Evolutionary conservation across 2,113 vertebrate species (phyloP).

Genomic region (Prionailurus bengalensis): DNA sequence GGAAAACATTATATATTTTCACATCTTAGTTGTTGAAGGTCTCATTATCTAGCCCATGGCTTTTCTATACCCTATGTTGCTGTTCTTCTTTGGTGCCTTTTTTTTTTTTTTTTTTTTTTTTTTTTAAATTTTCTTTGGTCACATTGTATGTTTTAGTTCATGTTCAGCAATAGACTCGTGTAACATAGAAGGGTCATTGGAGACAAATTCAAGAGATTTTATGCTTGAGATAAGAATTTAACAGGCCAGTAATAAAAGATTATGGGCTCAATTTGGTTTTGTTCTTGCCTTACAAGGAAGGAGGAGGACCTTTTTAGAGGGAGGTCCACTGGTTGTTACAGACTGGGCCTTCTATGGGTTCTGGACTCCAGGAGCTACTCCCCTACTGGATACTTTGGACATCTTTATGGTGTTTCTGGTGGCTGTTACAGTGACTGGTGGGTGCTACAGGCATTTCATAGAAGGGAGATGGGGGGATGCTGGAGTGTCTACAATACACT

Average conservation of each 20-base stretch:
- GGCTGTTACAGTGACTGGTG: not conserved
- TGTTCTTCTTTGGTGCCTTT: not conserved
- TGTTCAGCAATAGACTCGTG: not conserved
- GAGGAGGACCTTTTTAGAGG: not conserved
- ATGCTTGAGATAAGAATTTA: conserved; percentile 23
- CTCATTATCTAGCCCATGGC: not conserved
- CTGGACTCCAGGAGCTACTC: not conserved
- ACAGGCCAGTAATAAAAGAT: not conserved
- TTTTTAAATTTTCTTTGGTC: not conserved
- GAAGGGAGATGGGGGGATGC: not conserved
- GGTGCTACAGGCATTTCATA: not conserved
- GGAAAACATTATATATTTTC: not conserved
- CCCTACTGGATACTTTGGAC: not conserved
- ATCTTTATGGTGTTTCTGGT: not conserved
- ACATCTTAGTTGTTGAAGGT: not conserved
- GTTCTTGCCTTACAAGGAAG: not conserved
- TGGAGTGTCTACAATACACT: not conserved
- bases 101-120: not conserved
- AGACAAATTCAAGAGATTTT: conserved; percentile 43
- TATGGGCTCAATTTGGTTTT: not conserved
- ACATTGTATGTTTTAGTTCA: conserved; percentile 20
- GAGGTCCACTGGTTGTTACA: not conserved
- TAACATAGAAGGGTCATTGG: conserved; percentile 13
- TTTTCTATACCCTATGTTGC: not conserved
- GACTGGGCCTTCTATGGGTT: not conserved